These are phyloP conservation scores for Zelleria hepariella DNA, from an alignment of 2,888 invertebrate genomes.

Conservation along the genomic window DNA sequence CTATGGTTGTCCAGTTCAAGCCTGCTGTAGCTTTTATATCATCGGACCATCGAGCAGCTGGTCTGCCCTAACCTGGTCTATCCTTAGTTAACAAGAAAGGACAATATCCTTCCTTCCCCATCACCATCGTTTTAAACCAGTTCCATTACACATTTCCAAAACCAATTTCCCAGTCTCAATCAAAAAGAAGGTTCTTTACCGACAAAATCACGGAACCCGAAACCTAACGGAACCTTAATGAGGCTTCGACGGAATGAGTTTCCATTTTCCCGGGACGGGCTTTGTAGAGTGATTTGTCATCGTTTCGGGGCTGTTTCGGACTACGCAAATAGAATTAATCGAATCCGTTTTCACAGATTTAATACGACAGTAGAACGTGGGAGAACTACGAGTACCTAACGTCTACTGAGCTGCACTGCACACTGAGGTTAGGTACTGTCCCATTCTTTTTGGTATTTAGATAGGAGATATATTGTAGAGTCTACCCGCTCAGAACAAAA, in stretches of 20 bases:
- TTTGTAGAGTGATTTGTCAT: conserved; percentile 1
- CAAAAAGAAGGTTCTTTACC: not conserved
- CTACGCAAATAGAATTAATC: not conserved
- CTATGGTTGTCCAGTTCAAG: too few relatives aligned
- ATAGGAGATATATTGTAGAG: too few relatives aligned
- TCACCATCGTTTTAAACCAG: not conserved
- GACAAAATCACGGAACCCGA: not conserved
- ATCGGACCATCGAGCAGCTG: too few relatives aligned
- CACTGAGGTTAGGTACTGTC: too few relatives aligned
- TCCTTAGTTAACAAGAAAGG: too few relatives aligned
- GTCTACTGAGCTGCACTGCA: too few relatives aligned
- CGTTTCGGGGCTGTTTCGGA: not conserved
- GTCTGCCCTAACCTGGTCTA: too few relatives aligned
- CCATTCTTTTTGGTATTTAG: too few relatives aligned
- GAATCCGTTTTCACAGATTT: not conserved
- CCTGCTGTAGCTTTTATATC: too few relatives aligned
- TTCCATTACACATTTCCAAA: not conserved
- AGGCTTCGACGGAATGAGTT: not conserved
- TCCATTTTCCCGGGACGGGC: not conserved
- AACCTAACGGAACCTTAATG: not conserved
- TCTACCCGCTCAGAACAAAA: too few relatives aligned
- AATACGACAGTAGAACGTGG: not conserved
- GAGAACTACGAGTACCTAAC: too few relatives aligned
- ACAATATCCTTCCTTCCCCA: too few relatives aligned
- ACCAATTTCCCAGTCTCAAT: not conserved